Percentiles rank a stretch among this genome's conserved stretches.
Evolutionary conservation across 2,113 vertebrate species (phyloP).

Genomic region (Saccopteryx bilineata): DNA sequence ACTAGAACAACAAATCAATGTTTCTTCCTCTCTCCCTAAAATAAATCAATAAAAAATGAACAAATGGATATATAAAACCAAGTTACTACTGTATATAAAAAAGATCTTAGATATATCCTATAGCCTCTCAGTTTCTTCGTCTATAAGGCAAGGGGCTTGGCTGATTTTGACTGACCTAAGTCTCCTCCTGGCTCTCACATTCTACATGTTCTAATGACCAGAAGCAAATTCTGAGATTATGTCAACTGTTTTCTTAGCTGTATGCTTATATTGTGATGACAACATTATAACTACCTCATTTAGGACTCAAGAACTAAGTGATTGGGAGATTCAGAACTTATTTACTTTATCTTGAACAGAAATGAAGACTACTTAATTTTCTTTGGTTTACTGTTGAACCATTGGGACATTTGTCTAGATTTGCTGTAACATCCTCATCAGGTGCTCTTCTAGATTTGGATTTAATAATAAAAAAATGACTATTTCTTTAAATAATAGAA

Average conservation of each 20-base stretch:
- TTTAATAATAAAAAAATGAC: background rate
- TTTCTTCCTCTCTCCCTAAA: too few species aligned
- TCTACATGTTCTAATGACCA: constrained; percentile 16
- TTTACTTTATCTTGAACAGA: constrained; percentile 46
- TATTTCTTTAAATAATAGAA: constrained; percentile 38
- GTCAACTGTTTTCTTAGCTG: constrained; percentile 52
- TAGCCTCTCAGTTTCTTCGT: background rate
- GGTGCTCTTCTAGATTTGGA: background rate
- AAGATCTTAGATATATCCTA: background rate
- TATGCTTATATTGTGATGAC: constrained; percentile 40
- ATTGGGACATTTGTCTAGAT: constrained; percentile 39
- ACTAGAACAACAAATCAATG: too few species aligned
- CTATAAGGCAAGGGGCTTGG: background rate
- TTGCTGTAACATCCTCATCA: background rate
- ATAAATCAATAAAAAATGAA: background rate
- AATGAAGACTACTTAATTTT: constrained; percentile 9
- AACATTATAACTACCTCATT: constrained; percentile 40
- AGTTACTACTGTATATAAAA: background rate
- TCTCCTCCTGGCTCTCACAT: background rate
- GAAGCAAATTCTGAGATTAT: constrained; percentile 40
- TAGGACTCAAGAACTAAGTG: background rate
- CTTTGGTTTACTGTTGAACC: background rate
- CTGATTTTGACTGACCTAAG: background rate
- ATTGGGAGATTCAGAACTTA: constrained; percentile 21
- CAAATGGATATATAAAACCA: background rate